Evolutionary conservation across 2,888 invertebrate species (phyloP).

Genomic region (Tryphoninae sp.): DNA sequence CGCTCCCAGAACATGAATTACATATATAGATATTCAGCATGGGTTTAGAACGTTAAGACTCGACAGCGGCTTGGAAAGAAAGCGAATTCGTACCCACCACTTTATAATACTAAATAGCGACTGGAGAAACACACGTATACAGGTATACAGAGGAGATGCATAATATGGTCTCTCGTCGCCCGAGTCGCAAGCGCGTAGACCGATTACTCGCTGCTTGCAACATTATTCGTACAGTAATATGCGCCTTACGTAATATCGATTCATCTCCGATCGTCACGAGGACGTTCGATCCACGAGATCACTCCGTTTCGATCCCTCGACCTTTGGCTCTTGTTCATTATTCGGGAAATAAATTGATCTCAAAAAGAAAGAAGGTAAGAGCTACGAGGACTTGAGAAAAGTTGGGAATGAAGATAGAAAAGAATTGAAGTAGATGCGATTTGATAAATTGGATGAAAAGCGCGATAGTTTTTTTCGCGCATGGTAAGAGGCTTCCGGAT

Average conservation of each 20-base stretch:
- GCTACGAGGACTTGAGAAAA: too few species aligned
- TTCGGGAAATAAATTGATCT: neutral
- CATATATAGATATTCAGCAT: neutral
- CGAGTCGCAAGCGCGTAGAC: constrained; percentile 56
- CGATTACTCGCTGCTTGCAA: constrained; percentile 67
- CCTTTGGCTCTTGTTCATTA: neutral
- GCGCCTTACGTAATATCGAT: constrained; percentile 67
- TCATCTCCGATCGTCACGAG: constrained; percentile 13
- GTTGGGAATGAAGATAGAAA: too few species aligned
- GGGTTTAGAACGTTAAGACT: neutral
- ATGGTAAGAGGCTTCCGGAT: constrained; percentile 28
- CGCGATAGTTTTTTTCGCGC: neutral
- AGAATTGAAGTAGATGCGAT: neutral
- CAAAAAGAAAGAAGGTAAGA: too few species aligned
- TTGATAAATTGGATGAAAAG: neutral
- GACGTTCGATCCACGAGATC: constrained; percentile 16
- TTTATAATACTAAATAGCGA: constrained; percentile 4
- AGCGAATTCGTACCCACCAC: constrained; percentile 44
- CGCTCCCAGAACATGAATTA: neutral
- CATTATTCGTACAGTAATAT: constrained; percentile 69
- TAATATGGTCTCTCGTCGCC: constrained; percentile 25
- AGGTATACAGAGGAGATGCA: neutral
- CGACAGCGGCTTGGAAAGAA: constrained; percentile 35
- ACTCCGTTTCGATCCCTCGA: neutral
- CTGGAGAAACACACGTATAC: neutral